Conservation (phyloP, 1,140 invertebrate species). For the Belonocnema kinseyi region DNA sequence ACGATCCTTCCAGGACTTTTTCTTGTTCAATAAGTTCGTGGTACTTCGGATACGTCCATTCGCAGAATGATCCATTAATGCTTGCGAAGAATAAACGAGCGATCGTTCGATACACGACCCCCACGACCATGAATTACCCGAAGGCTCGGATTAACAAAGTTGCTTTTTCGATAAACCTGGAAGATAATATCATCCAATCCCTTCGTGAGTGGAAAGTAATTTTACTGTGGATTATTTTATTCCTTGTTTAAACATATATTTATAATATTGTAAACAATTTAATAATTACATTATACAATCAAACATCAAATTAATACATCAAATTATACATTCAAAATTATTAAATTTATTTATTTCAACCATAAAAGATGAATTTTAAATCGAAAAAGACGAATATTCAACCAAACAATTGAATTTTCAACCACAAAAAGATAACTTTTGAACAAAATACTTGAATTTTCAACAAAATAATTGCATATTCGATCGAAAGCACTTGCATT, state of each 20-base stretch:
- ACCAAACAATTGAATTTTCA: no score
- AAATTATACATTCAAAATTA: no score
- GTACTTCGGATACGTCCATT: constrained; percentile 31
- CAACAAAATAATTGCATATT: no score
- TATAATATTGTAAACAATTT: background rate
- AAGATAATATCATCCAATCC: constrained; percentile 22
- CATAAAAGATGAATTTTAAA: no score
- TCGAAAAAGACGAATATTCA: no score
- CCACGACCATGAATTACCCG: constrained; percentile 29
- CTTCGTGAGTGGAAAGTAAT: constrained; percentile 18
- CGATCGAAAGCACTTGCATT: no score
- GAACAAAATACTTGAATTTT: no score
- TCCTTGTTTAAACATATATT: no score
- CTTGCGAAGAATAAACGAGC: constrained; percentile 27
- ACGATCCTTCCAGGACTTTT: constrained; percentile 27
- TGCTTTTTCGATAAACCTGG: constrained; percentile 18
- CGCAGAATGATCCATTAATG: constrained; percentile 31
- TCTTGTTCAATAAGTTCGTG: constrained; percentile 24
- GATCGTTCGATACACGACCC: constrained; percentile 27
- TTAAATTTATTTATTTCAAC: no score
- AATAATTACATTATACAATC: background rate
- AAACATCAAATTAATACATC: no score
- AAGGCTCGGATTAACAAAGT: constrained; percentile 30
- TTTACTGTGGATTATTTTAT: background rate
- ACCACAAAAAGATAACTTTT: no score